Base-by-base conservation (phyloP, 2,888 invertebrate species). In the Nesidiocoris tenuis region DNA sequence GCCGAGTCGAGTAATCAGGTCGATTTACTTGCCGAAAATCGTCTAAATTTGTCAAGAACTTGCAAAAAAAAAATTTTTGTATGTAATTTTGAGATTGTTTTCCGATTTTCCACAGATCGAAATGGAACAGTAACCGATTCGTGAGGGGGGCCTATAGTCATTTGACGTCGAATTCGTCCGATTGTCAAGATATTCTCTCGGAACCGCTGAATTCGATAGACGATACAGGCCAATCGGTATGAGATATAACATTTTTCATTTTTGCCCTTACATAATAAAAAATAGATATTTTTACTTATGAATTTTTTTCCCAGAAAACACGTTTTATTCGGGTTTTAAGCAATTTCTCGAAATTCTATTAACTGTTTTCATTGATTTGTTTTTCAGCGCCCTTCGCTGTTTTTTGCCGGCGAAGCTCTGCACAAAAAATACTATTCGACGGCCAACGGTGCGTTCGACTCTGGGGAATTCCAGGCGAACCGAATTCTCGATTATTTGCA, bases 381-480 rank as follows among this genome's bases (percentile, higher is more conserved):
- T n/a, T n/a, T n/a, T n/a, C n/a, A 85, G 84, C 79, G 80, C 70
- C 88, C 89, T 7, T 82, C 86, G 75, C 81, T 90, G 74, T 81
- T 88, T 79, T 85, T 90, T 72, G 90, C 90, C 70, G 90, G 90
- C 21, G 90, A 90, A 83, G 90, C 89, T 2, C 85, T 87, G 17
- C 87, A 88, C 80, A 83, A 84, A 24, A 82, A 83, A 66, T 87
- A 86, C 81, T 90, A 88, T 82, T 90, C 90, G 0, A 90, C 90
- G 3, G 87, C 88, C 12, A 90, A 90, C 81, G 90, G 90, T 5
- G 90, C 90, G 56, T 89, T 85, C 80, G 86, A 87, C 77, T 86
- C 87, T 2, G 89, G 89, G 7, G 82, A 84, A 76, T 82, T 83
- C 63, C 88, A 88, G 82, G 87, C 88, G 2, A 79, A 83, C 79